A percentile compares a stretch with the other conserved stretches of the same genome.
Evolutionary conservation across 2,797 vertebrate species (phyloP).

Genomic region (Harpagifer antarcticus): DNA sequence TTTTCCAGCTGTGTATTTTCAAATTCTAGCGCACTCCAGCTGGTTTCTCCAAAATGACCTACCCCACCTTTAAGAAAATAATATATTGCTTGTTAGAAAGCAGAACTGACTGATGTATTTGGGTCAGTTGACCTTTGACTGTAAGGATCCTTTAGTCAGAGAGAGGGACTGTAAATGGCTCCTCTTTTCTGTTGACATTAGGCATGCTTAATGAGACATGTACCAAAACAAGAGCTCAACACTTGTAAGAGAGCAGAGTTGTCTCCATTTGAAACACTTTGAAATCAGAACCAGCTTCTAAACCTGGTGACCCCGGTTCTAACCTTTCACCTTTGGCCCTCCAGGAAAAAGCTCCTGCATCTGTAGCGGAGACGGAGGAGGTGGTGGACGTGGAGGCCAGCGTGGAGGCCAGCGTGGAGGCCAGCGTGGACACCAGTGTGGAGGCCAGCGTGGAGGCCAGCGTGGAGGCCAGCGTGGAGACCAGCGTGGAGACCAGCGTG

Average conservation of each 20-base stretch:
- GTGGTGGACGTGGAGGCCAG: no score
- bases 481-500: no score
- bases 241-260: constrained; percentile 47
- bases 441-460: no score
- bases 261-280: constrained; percentile 72
- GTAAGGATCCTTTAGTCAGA: constrained; percentile 27
- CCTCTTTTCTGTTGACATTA: constrained; percentile 48
- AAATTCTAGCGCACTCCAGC: no score
- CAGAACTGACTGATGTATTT: constrained; percentile 15
- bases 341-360: constrained; percentile 74
- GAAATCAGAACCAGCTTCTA: constrained; percentile 79
- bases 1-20: no score
- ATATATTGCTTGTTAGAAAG: neutral
- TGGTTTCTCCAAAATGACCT: no score
- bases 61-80: no score
- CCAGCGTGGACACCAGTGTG: constrained; percentile 33
- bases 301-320: constrained; percentile 68
- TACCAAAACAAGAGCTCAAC: constrained; percentile 62
- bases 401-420: no score
- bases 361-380: constrained; percentile 62
- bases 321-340: constrained; percentile 72
- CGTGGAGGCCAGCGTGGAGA: no score
- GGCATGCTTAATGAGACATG: constrained; percentile 40
- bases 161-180: constrained; percentile 13
- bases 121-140: neutral